These are phyloP conservation scores for Tetranychus cinnabarinus DNA, from an alignment of 1,140 invertebrate genomes.

Conservation along the genomic window DNA sequence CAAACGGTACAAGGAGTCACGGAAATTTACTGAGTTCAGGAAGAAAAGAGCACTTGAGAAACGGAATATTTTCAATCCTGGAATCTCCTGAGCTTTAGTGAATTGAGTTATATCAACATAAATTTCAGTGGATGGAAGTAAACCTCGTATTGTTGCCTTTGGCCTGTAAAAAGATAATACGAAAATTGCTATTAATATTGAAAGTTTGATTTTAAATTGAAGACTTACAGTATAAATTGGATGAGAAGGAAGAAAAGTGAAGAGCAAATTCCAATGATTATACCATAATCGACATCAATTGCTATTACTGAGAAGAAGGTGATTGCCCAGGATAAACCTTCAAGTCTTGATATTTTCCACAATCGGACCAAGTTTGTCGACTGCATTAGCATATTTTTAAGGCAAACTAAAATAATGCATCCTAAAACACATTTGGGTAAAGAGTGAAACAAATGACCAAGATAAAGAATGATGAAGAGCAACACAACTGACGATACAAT, in stretches of 20 bases:
- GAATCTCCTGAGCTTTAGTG: slow-evolving; percentile 24
- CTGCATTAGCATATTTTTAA: slow-evolving; percentile 25
- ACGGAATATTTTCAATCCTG: slow-evolving; percentile 24
- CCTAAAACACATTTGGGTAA: slow-evolving; percentile 24
- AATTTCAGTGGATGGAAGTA: slow-evolving; percentile 42
- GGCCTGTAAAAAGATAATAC: slow-evolving; percentile 17
- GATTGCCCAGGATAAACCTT: slow-evolving; percentile 31
- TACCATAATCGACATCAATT: slow-evolving; percentile 28
- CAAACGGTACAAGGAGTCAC: slow-evolving; percentile 24
- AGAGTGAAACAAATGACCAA: slow-evolving; percentile 22
- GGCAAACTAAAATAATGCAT: slow-evolving; percentile 27
- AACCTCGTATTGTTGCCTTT: slow-evolving; percentile 27
- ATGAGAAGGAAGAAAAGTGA: slow-evolving; percentile 26
- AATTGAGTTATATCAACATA: slow-evolving; percentile 46
- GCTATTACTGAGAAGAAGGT: slow-evolving; percentile 26
- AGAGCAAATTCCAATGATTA: slow-evolving; percentile 26
- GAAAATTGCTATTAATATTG: not conserved
- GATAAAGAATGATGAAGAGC: slow-evolving; percentile 26
- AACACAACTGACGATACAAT: slow-evolving; percentile 25
- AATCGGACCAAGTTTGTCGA: slow-evolving; percentile 20
- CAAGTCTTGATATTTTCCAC: slow-evolving; percentile 23
- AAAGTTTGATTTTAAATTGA: not conserved
- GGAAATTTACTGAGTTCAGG: slow-evolving; percentile 25
- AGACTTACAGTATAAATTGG: slow-evolving; percentile 9
- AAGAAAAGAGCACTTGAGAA: slow-evolving; percentile 24